Percentiles rank a stretch among this genome's conserved stretches.
Evolutionary conservation across 2,113 vertebrate genomes (phyloP).

Genomic region (Otocyon megalotis): DNA sequence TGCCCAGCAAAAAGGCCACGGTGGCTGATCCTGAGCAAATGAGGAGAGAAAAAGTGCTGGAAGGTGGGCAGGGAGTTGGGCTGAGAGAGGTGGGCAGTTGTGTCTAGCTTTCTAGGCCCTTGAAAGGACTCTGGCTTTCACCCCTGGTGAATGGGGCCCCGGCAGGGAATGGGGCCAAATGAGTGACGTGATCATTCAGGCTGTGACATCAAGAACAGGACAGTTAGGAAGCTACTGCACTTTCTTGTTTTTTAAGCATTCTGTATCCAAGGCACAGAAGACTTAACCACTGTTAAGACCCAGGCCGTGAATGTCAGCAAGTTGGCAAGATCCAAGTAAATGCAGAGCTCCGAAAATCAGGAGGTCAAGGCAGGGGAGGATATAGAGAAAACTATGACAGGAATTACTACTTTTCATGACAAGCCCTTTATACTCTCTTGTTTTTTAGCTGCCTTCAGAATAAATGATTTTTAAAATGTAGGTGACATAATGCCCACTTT

Average conservation of each 20-base stretch:
- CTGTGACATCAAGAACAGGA: neutral
- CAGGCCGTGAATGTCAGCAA: neutral
- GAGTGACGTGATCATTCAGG: neutral
- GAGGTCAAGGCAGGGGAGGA: rapidly evolving
- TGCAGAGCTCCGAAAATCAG: too few relatives aligned
- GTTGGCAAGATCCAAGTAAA: neutral
- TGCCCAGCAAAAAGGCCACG: neutral
- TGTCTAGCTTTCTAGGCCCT: neutral
- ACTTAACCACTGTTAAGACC: neutral
- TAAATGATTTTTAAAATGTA: neutral
- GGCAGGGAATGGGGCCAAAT: neutral
- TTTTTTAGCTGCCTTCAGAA: neutral
- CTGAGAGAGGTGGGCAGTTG: neutral
- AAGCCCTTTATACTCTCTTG: neutral
- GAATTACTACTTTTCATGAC: neutral
- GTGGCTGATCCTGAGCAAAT: neutral
- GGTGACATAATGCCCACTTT: neutral
- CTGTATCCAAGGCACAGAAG: neutral
- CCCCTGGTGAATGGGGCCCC: neutral
- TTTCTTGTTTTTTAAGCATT: neutral
- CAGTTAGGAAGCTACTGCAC: neutral
- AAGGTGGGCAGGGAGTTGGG: neutral
- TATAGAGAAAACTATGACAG: neutral
- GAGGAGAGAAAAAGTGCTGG: neutral
- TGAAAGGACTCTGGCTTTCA: neutral